These are phyloP conservation scores for Eupeodes corollae DNA, from an alignment of 1,140 invertebrate species.

Conservation along the genomic window DNA sequence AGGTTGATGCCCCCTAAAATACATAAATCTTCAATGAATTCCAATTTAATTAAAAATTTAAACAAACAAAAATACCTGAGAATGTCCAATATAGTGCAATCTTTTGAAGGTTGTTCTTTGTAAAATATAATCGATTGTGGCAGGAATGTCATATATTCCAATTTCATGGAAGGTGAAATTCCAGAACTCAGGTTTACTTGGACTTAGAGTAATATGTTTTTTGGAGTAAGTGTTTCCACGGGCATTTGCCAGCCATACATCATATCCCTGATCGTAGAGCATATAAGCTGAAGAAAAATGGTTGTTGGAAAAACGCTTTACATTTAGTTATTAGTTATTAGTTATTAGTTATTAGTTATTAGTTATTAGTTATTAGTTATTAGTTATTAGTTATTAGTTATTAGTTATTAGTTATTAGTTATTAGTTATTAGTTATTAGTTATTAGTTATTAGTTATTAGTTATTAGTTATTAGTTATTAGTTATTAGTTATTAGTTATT, in stretches of 20 bases:
- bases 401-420: no score
- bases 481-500: no score
- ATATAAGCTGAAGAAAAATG: slow-evolving; percentile 21
- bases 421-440: no score
- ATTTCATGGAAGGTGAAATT: slow-evolving; percentile 52
- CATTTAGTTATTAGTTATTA: no score
- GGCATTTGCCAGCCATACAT: slow-evolving; percentile 51
- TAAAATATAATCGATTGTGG: slow-evolving; percentile 47
- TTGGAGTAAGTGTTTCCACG: slow-evolving; percentile 32
- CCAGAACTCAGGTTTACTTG: slow-evolving; percentile 40
- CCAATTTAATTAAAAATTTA: no score
- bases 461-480: no score
- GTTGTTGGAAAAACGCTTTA: no score
- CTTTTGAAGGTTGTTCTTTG: slow-evolving; percentile 36
- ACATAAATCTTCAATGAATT: no score
- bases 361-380: no score
- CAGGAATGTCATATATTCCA: slow-evolving; percentile 49
- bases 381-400: no score
- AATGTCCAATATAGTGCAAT: slow-evolving; percentile 51
- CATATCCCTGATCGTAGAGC: slow-evolving; percentile 50
- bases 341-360: no score
- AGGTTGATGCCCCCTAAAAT: slow-evolving; percentile 46
- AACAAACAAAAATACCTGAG: slow-evolving; percentile 46
- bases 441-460: no score
- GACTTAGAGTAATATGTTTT: slow-evolving; percentile 37